phyloP scores from a whole-genome alignment of 2,113 vertebrate species.

The Helogale parvula region DNA sequence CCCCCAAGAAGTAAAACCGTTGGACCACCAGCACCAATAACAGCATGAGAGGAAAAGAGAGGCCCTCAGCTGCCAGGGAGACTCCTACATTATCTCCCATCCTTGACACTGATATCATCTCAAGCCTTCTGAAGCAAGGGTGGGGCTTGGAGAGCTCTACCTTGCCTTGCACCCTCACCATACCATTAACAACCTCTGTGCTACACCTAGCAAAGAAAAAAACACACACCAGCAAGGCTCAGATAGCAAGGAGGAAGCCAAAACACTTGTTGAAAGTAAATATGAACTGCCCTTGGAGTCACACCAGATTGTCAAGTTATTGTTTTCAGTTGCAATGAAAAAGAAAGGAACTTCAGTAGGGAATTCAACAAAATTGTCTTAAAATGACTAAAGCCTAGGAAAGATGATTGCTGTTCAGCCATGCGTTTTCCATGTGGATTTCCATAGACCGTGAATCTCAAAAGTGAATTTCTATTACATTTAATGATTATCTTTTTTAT shows the following conservation, averaged over 20 bases:
- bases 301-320: neutral
- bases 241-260: neutral
- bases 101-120: neutral
- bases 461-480: neutral
- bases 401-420: neutral
- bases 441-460: neutral
- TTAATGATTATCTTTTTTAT: neutral
- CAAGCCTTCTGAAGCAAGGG: neutral
- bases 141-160: neutral
- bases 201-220: neutral
- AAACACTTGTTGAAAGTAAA: neutral
- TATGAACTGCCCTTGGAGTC: neutral
- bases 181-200: neutral
- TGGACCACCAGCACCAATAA: neutral
- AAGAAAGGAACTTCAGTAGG: neutral
- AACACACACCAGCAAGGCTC: neutral
- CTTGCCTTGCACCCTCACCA: neutral
- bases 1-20: conserved; percentile 87
- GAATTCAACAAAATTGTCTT: neutral
- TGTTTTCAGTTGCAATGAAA: neutral
- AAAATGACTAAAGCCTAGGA: neutral
- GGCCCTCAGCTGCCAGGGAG: neutral
- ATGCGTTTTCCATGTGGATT: neutral
- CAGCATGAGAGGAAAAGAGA: neutral
- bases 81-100: neutral